phyloP scores from a whole-genome alignment of 2,113 vertebrate species.

The Phaethornis superciliosus region DNA sequence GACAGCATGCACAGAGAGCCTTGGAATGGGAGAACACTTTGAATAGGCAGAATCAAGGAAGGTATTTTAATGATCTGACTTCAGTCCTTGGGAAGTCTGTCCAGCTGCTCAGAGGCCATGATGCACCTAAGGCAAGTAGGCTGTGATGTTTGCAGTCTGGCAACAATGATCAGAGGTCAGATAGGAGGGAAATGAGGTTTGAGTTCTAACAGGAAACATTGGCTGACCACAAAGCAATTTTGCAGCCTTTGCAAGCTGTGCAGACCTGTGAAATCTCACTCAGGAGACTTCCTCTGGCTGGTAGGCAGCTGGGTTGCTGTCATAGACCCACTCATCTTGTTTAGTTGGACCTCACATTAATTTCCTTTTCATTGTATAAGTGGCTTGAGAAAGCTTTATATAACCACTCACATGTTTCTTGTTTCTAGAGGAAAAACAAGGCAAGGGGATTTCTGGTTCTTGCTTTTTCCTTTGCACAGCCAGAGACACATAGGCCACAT shows the following conservation, averaged over 20 bases:
- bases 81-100: neutral
- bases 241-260: neutral
- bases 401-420: neutral
- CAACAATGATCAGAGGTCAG: neutral
- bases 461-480: neutral
- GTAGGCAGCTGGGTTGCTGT: neutral
- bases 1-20: neutral
- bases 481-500: neutral
- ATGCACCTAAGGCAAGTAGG: neutral
- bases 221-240: accelerated
- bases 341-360: neutral
- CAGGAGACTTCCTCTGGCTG: neutral
- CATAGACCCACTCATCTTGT: neutral
- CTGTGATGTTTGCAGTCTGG: neutral
- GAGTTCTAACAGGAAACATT: neutral
- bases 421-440: neutral
- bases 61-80: neutral
- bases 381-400: neutral
- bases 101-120: neutral
- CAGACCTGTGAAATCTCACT: neutral
- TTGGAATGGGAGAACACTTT: neutral
- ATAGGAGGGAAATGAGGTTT: neutral
- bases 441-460: neutral
- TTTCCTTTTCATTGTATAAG: neutral
- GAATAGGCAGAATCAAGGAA: neutral